Evolutionary conservation across 2,888 invertebrate species (phyloP).

Genomic region (Pharmacophagus antenor): DNA sequence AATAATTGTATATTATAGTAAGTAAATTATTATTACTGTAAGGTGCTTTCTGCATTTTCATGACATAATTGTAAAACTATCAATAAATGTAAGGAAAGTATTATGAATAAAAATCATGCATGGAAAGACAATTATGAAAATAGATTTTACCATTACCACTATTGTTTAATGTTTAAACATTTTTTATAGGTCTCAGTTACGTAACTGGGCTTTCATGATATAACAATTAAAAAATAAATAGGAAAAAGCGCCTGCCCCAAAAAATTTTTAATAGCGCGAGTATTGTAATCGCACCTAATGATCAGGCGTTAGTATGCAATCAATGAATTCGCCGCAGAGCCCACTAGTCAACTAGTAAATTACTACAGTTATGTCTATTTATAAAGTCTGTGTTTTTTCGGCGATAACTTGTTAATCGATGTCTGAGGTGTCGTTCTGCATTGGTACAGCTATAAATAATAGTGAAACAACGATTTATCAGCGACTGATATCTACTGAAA

Average conservation of each 20-base stretch:
- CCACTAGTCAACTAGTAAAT: slow-evolving; percentile 32
- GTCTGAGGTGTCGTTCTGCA: slow-evolving; percentile 6
- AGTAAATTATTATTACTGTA: too few relatives aligned
- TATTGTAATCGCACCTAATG: slow-evolving; percentile 31
- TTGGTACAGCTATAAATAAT: neutral
- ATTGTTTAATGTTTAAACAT: neutral
- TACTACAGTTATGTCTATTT: slow-evolving; percentile 29
- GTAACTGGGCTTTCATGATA: neutral
- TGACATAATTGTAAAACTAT: too few relatives aligned
- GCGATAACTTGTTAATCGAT: slow-evolving; percentile 21
- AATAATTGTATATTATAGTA: too few relatives aligned
- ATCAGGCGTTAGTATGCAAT: slow-evolving; percentile 49
- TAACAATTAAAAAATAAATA: slow-evolving; percentile 19
- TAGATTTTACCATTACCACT: too few relatives aligned
- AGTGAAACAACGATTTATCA: slow-evolving; percentile 17
- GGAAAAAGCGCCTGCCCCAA: slow-evolving; percentile 32
- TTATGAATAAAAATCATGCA: too few relatives aligned
- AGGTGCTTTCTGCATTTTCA: too few relatives aligned
- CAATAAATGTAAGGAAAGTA: too few relatives aligned
- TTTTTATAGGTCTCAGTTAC: neutral
- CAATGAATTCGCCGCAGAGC: slow-evolving; percentile 38
- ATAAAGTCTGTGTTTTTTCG: slow-evolving; percentile 13
- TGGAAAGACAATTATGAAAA: too few relatives aligned
- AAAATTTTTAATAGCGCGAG: slow-evolving; percentile 29
- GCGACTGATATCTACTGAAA: slow-evolving; percentile 1